A percentile compares a stretch with the other conserved stretches of the same genome.
Evolutionary conservation across 2,113 vertebrate species (phyloP).

Genomic region (Platanista minor): DNA sequence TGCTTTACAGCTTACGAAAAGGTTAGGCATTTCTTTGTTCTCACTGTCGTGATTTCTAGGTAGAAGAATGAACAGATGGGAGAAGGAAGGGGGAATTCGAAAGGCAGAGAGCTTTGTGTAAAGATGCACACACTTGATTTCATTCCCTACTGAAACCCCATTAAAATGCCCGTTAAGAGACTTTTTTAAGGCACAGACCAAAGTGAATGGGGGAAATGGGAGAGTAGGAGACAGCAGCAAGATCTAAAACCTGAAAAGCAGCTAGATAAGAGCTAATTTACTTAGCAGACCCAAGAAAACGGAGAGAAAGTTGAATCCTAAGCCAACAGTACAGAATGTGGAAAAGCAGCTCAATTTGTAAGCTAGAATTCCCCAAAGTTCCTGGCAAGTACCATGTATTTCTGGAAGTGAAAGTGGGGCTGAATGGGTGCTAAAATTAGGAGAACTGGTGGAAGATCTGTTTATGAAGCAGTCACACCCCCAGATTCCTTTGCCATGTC

Average conservation of each 20-base stretch:
- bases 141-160: background rate
- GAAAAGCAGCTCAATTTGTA: background rate
- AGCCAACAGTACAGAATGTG: conserved; percentile 18
- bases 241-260: background rate
- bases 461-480: background rate
- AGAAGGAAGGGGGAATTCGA: background rate
- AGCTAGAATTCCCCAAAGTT: background rate
- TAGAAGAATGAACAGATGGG: conserved; percentile 1
- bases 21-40: background rate
- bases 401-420: background rate
- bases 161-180: conserved; percentile 33
- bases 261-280: conserved; percentile 39
- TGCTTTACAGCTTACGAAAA: background rate
- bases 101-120: background rate
- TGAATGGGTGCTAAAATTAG: background rate
- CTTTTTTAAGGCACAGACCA: conserved; percentile 11
- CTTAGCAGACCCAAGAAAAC: conserved; percentile 17
- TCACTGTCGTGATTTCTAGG: background rate
- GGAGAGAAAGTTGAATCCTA: conserved; percentile 26
- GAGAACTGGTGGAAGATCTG: background rate
- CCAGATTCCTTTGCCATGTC: background rate
- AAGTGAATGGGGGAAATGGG: background rate
- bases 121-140: conserved; percentile 28
- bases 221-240: conserved; percentile 44
- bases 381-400: background rate